Base-by-base conservation (phyloP, 1,140 invertebrate species). In the Camponotus floridanus region DNA sequence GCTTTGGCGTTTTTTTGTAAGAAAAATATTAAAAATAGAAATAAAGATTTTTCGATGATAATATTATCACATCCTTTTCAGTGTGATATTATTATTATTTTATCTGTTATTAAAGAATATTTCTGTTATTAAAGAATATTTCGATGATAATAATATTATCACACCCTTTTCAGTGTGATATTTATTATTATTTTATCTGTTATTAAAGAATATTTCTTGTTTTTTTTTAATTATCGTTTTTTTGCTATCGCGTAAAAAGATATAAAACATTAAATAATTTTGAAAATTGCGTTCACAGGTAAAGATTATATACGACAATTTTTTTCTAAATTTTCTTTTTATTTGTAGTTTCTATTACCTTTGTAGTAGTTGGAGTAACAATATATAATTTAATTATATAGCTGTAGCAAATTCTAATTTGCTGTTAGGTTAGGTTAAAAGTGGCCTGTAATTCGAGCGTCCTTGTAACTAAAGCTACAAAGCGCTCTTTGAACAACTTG, bases 321-420 rank as follows among this genome's bases (percentile, higher is more conserved):
- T 80, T 42, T 81, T 39, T 81, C 18, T 11, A 36, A n/a, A 57
- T 84, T 68, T 59, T 51, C n/a, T 74, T 61, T 8, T 7, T 36
- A 13, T 83, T 83, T 26, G 33, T 36, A 62, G 36, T 51, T 86
- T 81, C 67, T 65, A 21, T 64, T 51, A 87, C 48, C 74, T 59
- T 76, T 73, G 36, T 26, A 85, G 76, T 18, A 31, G 51, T 45
- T 65, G 42, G 59, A 65, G 57, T 21, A 70, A 45, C 67, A 65
- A 51, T 65, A 68, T 79, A 84, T 88, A 85, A 90, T 90, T 90
- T 87, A 87, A 89, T 90, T 89, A 90, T 15, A 48, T 51, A 87
- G 31, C 61, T 80, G 48, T 51, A 64, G 65, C 70, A 73, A 48
- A 81, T 74, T 87, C 51, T 81, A 87, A 76, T 87, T 90, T 87